Percentiles rank a stretch among this genome's conserved stretches.
Conservation (phyloP, 2,113 vertebrate species). For the Uria lomvia region DNA sequence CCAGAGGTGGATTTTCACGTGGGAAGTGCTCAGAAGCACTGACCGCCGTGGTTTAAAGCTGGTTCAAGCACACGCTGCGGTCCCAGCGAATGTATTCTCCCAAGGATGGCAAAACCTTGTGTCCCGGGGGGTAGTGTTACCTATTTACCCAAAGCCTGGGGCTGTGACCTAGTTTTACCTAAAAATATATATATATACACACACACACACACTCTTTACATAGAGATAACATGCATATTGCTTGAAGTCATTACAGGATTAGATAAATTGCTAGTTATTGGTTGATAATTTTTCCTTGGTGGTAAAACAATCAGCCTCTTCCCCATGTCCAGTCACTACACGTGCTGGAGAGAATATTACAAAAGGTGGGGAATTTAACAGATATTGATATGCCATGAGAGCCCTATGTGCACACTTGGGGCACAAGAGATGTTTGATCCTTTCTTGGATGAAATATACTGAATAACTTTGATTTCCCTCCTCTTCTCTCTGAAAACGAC, state of each 20-base stretch:
- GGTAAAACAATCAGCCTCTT: background rate
- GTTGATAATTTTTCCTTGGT: background rate
- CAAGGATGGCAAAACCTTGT: background rate
- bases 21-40: background rate
- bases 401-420: background rate
- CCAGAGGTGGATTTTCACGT: accelerated
- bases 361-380: background rate
- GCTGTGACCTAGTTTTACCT: background rate
- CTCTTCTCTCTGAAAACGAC: background rate
- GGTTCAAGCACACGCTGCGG: background rate
- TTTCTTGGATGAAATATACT: background rate
- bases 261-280: background rate
- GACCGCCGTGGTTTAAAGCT: background rate
- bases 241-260: background rate
- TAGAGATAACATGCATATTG: background rate
- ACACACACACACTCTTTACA: background rate
- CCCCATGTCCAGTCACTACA: background rate
- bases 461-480: background rate
- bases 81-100: accelerated
- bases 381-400: background rate
- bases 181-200: background rate
- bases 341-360: background rate
- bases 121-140: background rate
- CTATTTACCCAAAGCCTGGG: background rate
- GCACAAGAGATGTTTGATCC: background rate